phyloP scores from a whole-genome alignment of 2,888 invertebrate genomes.

The Drosophila testacea region DNA sequence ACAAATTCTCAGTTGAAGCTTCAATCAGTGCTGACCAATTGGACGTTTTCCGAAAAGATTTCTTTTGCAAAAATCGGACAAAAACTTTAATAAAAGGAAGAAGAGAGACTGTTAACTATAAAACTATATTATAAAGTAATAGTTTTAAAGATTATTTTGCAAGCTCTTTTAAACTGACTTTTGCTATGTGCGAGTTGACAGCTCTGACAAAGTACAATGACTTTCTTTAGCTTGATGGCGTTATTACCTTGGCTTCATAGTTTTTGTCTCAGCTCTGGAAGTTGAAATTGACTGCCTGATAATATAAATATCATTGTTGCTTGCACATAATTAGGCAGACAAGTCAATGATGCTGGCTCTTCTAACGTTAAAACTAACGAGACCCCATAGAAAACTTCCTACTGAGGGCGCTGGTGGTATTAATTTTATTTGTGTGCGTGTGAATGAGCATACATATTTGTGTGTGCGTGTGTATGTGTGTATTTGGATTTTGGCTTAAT shows the following conservation, averaged over 20 bases:
- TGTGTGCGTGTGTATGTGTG: constrained; percentile 25
- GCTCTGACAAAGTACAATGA: neutral
- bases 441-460: neutral
- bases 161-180: neutral
- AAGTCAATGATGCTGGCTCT: constrained; percentile 37
- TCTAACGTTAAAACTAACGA: constrained; percentile 54
- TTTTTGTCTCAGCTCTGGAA: constrained; percentile 33
- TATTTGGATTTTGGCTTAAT: constrained; percentile 63
- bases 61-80: neutral
- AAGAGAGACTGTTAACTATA: neutral
- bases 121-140: too few species aligned
- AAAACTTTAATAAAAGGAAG: neutral
- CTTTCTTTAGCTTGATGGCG: neutral
- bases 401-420: constrained; percentile 51
- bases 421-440: constrained; percentile 49
- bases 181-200: neutral
- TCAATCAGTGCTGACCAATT: constrained; percentile 1
- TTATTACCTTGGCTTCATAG: constrained; percentile 28
- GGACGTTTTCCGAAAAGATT: neutral
- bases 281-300: constrained; percentile 58
- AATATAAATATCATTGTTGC: constrained; percentile 80
- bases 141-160: neutral
- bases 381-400: constrained; percentile 58
- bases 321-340: constrained; percentile 79
- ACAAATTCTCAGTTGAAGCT: constrained; percentile 1